phyloP scores from a whole-genome alignment of 2,888 invertebrate species.

The Cephus spinipes region DNA sequence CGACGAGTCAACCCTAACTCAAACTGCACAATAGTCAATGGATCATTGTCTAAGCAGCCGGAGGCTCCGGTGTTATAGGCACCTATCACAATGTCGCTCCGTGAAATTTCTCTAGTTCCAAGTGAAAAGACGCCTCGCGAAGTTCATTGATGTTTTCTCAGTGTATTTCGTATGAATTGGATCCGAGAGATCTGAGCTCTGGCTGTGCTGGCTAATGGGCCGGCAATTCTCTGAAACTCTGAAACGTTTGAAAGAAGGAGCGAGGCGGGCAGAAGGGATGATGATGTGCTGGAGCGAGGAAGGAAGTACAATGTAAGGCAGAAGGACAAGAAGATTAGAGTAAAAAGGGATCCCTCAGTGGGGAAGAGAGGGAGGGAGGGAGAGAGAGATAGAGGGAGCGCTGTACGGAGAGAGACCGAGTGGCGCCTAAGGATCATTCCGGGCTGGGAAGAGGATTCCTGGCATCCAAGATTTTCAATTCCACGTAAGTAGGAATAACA shows the following conservation, averaged over 20 bases:
- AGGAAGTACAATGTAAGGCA: not conserved
- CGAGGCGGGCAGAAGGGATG: not conserved
- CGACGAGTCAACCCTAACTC: slow-evolving; percentile 57
- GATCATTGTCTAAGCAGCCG: slow-evolving; percentile 14
- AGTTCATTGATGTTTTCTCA: not conserved
- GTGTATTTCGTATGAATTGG: not conserved
- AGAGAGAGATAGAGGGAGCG: slow-evolving; percentile 3
- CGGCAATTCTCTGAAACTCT: not conserved
- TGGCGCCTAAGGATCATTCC: slow-evolving; percentile 2
- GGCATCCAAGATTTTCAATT: slow-evolving; percentile 53
- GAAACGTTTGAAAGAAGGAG: not conserved
- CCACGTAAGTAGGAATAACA: slow-evolving; percentile 53
- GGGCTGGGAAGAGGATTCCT: slow-evolving; percentile 18
- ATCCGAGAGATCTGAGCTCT: not conserved
- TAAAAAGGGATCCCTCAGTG: slow-evolving; percentile 9
- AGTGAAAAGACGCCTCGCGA: not conserved
- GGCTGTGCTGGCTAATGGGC: not conserved
- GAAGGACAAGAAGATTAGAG: slow-evolving; percentile 13
- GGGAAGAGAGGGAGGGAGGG: slow-evolving; percentile 11
- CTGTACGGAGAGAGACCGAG: slow-evolving; percentile 1
- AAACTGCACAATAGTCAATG: slow-evolving; percentile 52
- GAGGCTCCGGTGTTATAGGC: not conserved
- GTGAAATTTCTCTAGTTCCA: not conserved
- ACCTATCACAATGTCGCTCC: not conserved
- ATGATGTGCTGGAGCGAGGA: not conserved